These are phyloP conservation scores for Amblyornis subalaris DNA, from an alignment of 2,113 vertebrate species.

Conservation along the genomic window DNA sequence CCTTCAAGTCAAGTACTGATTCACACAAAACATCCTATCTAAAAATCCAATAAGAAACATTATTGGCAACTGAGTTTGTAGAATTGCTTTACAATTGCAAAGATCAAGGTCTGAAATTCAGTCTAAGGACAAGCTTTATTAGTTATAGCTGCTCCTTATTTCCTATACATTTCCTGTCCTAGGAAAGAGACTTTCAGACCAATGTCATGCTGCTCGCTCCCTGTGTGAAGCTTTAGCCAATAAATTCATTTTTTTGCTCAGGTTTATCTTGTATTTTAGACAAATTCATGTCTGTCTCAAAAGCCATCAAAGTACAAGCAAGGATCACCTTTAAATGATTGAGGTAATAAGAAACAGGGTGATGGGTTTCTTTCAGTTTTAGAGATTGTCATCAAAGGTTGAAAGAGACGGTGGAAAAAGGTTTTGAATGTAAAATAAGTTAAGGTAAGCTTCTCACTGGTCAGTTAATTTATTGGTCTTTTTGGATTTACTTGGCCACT, in stretches of 20 bases:
- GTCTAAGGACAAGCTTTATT: background rate
- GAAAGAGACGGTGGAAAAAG: background rate
- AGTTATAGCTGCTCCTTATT: background rate
- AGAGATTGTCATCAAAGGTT: background rate
- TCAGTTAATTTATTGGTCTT: background rate
- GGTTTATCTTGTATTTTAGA: background rate
- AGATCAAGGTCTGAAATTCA: background rate
- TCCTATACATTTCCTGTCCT: background rate
- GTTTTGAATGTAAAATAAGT: background rate
- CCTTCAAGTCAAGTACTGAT: background rate
- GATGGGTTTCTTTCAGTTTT: background rate
- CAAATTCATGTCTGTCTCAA: background rate
- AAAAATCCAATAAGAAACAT: background rate
- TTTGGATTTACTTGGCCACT: background rate
- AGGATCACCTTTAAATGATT: background rate
- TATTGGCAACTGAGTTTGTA: background rate
- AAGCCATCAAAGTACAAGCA: background rate
- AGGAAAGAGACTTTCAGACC: background rate
- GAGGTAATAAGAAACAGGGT: background rate
- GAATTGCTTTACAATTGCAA: background rate
- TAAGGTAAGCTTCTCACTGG: background rate
- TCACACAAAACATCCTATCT: background rate
- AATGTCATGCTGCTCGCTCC: rapidly evolving
- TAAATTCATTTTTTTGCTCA: background rate
- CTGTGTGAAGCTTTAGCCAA: background rate